Percentiles rank a stretch among this genome's conserved stretches.
phyloP scores from a whole-genome alignment of 2,888 invertebrate species.

The Ferrisia virgata region DNA sequence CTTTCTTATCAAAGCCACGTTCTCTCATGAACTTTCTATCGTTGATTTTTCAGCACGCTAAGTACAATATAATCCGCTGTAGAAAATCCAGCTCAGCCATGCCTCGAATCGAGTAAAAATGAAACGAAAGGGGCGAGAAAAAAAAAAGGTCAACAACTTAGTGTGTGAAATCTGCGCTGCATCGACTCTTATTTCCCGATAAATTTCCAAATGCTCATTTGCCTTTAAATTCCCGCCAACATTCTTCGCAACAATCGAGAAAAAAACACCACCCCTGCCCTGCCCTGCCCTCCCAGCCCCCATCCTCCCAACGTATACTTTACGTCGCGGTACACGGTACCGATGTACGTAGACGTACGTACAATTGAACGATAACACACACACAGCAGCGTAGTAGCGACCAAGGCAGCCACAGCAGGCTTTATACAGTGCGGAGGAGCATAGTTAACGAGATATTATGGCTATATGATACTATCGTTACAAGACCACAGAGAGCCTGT shows the following conservation, averaged over 20 bases:
- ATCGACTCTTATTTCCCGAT: background rate
- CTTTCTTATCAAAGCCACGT: too few species aligned
- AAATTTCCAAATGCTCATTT: background rate
- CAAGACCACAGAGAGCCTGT: background rate
- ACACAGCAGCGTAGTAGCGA: too few species aligned
- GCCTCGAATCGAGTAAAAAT: too few species aligned
- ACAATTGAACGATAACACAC: background rate
- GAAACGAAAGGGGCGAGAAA: background rate
- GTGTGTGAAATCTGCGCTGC: background rate
- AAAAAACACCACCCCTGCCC: background rate
- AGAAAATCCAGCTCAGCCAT: background rate
- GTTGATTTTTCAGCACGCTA: too few species aligned
- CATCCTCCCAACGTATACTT: too few species aligned
- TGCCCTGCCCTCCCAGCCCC: too few species aligned
- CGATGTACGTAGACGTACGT: background rate
- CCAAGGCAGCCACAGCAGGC: too few species aligned
- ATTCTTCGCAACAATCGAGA: background rate
- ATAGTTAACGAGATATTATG: background rate
- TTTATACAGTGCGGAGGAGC: too few species aligned
- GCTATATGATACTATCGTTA: background rate
- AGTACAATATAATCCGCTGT: too few species aligned
- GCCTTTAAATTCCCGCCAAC: background rate
- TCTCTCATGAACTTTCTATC: background rate
- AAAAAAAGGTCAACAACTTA: background rate
- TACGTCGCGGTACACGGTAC: too few species aligned